Base-by-base conservation (phyloP, 2,888 invertebrate species). In the Phengaris arion region DNA sequence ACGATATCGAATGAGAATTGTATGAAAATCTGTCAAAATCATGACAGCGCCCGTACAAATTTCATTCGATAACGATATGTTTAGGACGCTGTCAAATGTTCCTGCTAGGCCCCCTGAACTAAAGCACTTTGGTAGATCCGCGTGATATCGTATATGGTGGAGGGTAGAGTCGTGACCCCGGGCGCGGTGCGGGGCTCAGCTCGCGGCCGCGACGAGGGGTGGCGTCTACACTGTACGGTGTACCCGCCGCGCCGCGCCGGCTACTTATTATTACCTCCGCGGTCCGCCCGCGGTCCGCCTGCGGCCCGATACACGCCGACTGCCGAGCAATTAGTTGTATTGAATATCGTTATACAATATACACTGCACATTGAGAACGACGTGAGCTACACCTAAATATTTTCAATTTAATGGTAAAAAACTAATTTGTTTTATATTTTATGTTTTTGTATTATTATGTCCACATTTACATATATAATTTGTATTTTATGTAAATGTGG, bases 241-340 rank as follows among this genome's bases (percentile, higher is more conserved):
- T 15, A 9, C 59, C 59, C 55, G 55, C 13, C 55, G 22, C 55
- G 55, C 13, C 55, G 22, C 69, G 83, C 82, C 83, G 86, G 86
- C 86, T 87, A 87, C 88, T 89, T 89, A 89, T 90, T 88, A 90
- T 88, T 89, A 88, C 85, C 85, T 84, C 83, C 13, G 1, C 54
- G 12, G 79, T 22, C 22, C 22, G 22, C 22, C 22, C 22, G 22
- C 22, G 22, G 22, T 22, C 22, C 22, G 22, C 22, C 22, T 1
- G 22, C 22, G 22, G 22, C 22, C 79, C 77, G 81, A 80, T 79
- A 79, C 83, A 80, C 82, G 80, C 83, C 85, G 35, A 35, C 35
- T 35, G 35, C 4, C 35, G 86, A 84, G 85, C 86, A 83, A 83
- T 74, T 51, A 70, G 10, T 15, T 9, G 12, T 22, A 70, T 15